Percentiles rank a stretch among this genome's conserved stretches.
These are phyloP conservation scores for Perca fluviatilis DNA, from an alignment of 2,113 vertebrate species.

Conservation along the genomic window DNA sequence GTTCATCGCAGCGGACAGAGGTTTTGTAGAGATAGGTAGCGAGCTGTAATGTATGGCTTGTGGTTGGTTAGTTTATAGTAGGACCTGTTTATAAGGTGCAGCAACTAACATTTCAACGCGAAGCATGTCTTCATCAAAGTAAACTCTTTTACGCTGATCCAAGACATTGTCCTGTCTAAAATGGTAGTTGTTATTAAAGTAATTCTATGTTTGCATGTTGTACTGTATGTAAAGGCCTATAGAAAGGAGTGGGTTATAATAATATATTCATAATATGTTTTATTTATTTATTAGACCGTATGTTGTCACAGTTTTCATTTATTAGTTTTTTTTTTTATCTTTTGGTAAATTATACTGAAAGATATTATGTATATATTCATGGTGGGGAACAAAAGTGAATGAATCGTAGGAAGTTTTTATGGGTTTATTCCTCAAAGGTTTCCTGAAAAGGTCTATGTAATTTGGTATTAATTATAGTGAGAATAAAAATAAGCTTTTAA, in stretches of 20 bases:
- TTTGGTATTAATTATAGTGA: not conserved
- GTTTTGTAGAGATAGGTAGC: conserved; percentile 16
- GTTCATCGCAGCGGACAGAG: not conserved
- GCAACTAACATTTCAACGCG: not conserved
- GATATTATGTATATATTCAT: not conserved
- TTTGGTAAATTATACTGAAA: not conserved
- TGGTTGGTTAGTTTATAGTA: not conserved
- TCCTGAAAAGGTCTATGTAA: not conserved
- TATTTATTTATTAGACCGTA: not conserved
- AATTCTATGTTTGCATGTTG: not conserved
- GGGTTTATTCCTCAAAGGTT: not conserved
- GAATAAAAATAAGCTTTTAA: not conserved
- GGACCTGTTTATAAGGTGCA: conserved; percentile 8
- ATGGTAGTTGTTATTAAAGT: not conserved
- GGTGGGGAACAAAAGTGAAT: not conserved
- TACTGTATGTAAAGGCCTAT: not conserved
- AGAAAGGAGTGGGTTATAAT: no score
- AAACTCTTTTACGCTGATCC: not conserved
- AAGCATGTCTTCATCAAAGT: not conserved
- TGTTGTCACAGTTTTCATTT: not conserved
- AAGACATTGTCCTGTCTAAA: not conserved
- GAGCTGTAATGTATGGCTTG: not conserved
- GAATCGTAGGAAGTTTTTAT: not conserved
- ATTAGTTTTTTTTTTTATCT: not conserved
- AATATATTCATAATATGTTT: no score